These are phyloP conservation scores for Hesperia comma DNA, from an alignment of 2,888 invertebrate genomes.

Conservation along the genomic window DNA sequence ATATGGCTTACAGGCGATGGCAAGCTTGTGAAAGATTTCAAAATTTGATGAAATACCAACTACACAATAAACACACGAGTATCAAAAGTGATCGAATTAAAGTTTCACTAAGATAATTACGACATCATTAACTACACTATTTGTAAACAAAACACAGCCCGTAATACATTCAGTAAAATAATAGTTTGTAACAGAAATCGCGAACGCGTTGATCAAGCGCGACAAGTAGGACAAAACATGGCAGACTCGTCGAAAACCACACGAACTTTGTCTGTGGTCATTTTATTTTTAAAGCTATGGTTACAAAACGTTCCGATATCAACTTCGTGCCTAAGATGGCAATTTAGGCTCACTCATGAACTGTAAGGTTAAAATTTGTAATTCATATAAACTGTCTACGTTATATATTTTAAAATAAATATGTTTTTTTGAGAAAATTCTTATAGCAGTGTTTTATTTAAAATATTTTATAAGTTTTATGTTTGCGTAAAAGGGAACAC, in stretches of 20 bases:
- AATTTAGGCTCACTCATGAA: too few relatives aligned
- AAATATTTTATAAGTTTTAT: not conserved
- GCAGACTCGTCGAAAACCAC: constrained; percentile 78
- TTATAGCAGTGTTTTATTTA: not conserved
- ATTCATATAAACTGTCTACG: too few relatives aligned
- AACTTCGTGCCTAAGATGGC: not conserved
- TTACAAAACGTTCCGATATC: constrained; percentile 39
- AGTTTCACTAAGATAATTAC: constrained; percentile 62
- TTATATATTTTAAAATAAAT: not conserved
- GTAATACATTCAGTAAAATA: constrained; percentile 78
- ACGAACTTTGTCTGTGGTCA: constrained; percentile 74
- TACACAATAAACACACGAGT: constrained; percentile 70
- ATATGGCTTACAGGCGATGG: constrained; percentile 55
- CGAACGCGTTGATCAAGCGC: constrained; percentile 81
- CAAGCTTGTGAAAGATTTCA: constrained; percentile 67
- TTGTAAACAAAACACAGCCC: constrained; percentile 80
- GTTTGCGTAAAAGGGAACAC: constrained; percentile 50
- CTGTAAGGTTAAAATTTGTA: too few relatives aligned
- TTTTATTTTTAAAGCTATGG: constrained; percentile 70
- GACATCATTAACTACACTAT: constrained; percentile 71
- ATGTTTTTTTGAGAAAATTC: not conserved
- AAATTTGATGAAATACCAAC: constrained; percentile 74
- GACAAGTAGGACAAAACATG: constrained; percentile 85
- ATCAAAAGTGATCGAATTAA: constrained; percentile 61
- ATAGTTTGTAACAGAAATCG: constrained; percentile 73